Base-by-base conservation (phyloP, 2,888 invertebrate species). In the Napeogenes inachia region DNA sequence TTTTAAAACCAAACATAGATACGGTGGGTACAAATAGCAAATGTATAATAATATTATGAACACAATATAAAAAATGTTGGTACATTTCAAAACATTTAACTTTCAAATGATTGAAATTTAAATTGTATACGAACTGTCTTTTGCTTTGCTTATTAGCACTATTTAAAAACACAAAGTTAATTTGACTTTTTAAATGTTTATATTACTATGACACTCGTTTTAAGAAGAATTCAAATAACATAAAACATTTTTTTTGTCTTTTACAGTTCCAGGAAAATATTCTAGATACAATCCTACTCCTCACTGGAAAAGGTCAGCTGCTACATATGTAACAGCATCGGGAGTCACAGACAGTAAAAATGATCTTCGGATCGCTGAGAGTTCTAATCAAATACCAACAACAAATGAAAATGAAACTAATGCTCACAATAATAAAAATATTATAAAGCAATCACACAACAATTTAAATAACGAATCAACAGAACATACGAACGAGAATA, bases 1-100 rank as follows among this genome's bases (percentile, higher is more conserved):
- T 46, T 57, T 60, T n/a, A 71, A 73, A 55, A 38, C 71, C 5
- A 54, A 60, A 59, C 54, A 56, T 30, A 58, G 38, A 53, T 59
- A 66, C 21, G 67, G 64, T 66, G 55, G 53, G 42, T 42, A 42
- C 2, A 8, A 42, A 42, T 42, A 35, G 6, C 35, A 35, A 21
- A 21, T 21, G 21, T 21, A 21, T 21, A 21, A 21, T 21, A 21
- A 21, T 21, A 21, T 21, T 21, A 21, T 21, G 21, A 21, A 21
- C 21, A 21, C 21, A 21, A 21, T 21, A 21, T 21, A 21, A 21
- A 21, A 21, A 21, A 21, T 21, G 21, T 21, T 21, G 21, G 21
- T 21, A 21, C 21, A 21, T 1, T 21, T 21, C 21, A 21, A 21
- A 21, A 21, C 21, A 21, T 21, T 21, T 21, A 21, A 21, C 21